Evolutionary conservation across 2,888 invertebrate species (phyloP), one percentile per base, ranked within the genome.

Genomic region (Andrena dorsata): DNA sequence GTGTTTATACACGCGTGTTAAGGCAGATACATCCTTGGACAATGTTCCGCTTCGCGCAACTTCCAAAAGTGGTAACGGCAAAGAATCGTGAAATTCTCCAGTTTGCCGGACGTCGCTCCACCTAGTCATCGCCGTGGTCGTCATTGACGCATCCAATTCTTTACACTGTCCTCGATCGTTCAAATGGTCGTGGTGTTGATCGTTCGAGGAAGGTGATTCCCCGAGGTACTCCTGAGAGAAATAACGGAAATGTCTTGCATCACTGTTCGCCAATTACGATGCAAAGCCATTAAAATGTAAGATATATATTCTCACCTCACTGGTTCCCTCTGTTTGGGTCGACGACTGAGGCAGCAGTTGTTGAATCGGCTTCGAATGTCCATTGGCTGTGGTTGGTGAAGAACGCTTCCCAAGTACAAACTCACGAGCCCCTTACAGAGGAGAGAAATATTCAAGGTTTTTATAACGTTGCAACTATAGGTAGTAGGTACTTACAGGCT

Each of bases 21-120:
- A 26, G 47, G 4, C 1, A 2, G 5, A 26, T 16, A 16, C n/a
- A 2, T 66, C 10, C 6, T 5, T 10, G 1, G 32, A 1, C 2
- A 13, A 32, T 10, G n/a, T 8, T 35, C 68, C 4, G 60, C 4
- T n/a, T 2, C 35, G 61, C 1, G 56, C 10, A 10, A 79, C 28
- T 23, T 91, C 87, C 58, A 90, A 78, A 8, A 91, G 77, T 1
- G 93, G 91, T 60, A 94, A 84, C 1, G 93, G 91, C 10, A 93
- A 86, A 74, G 93, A 92, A 83, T 94, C 94, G 75, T 94, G 94
- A 85, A 94, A 94, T 89, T 94, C 94, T n/a, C 94, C 93, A 2
- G 93, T 93, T 32, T 93, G 93, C 72, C 90, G 92, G 7, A 92
- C 82, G 2, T 86, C 82, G 28, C 10, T 4, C 8, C 13, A 58